These are phyloP conservation scores for Coptodon rendalli DNA, from an alignment of 2,113 vertebrate species.

Conservation along the genomic window DNA sequence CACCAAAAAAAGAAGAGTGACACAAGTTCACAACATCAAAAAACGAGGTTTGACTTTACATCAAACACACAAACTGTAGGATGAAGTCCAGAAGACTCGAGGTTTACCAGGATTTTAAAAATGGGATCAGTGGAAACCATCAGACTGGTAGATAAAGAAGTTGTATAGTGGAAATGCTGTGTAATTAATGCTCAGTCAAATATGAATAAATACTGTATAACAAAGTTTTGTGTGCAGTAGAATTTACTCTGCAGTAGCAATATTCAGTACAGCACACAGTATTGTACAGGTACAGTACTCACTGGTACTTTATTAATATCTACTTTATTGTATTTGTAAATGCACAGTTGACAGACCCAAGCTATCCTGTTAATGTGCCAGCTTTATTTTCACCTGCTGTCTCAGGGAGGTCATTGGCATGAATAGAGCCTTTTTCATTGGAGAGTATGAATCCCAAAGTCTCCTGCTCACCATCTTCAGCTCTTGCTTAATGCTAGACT, in stretches of 20 bases:
- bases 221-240: not conserved
- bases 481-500: not conserved
- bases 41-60: not conserved
- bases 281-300: not conserved
- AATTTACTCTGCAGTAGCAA: not conserved
- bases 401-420: not conserved
- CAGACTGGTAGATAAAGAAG: not conserved
- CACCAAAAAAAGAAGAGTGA: conserved; percentile 51
- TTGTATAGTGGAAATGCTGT: not conserved
- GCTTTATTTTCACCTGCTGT: not conserved
- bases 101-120: not conserved
- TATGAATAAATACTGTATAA: not conserved
- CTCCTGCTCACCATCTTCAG: not conserved
- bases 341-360: not conserved
- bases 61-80: not conserved
- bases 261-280: not conserved
- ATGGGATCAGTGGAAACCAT: not conserved
- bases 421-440: not conserved
- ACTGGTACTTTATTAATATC: not conserved
- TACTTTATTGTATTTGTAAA: not conserved
- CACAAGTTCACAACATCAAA: not conserved
- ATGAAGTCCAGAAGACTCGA: not conserved
- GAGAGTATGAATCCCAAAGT: not conserved
- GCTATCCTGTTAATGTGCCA: not conserved
- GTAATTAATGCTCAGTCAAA: not conserved